Conservation (phyloP, 1,140 invertebrate genomes). For the Zelostemma sp. region DNA sequence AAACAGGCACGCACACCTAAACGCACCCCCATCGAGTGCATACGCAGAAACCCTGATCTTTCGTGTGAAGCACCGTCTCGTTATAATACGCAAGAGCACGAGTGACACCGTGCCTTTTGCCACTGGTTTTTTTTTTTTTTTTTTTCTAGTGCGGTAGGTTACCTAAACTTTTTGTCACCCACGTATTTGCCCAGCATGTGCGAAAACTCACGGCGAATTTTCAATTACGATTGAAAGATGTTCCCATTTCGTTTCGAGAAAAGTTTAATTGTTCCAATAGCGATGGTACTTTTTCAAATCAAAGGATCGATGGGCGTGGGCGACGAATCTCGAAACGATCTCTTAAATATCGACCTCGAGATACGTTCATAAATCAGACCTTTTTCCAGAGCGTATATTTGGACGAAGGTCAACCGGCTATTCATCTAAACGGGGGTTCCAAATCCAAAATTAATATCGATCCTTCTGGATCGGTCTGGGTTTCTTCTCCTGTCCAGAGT, state of each 20-base stretch:
- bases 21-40: constrained; percentile 6
- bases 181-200: constrained; percentile 22
- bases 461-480: background rate
- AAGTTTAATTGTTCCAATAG: constrained; percentile 3
- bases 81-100: constrained; percentile 45
- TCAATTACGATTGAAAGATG: background rate
- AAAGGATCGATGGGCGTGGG: background rate
- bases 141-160: constrained; percentile 53
- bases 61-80: constrained; percentile 38
- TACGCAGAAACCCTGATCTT: constrained; percentile 7
- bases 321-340: background rate
- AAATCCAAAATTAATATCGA: constrained; percentile 4
- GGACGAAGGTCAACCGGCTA: background rate
- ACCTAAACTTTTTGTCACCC: constrained; percentile 56
- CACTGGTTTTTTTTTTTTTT: constrained; percentile 17
- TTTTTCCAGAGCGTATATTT: background rate
- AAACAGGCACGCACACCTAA: constrained; percentile 8
- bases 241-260: background rate
- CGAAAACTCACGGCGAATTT: constrained; percentile 51
- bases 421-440: background rate
- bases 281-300: constrained; percentile 16
- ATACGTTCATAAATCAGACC: background rate
- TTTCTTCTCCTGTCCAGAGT: background rate
- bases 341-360: background rate
- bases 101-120: constrained; percentile 38